Evolutionary conservation across 2,888 invertebrate genomes (phyloP).

Genomic region (Tetragonula carbonaria): DNA sequence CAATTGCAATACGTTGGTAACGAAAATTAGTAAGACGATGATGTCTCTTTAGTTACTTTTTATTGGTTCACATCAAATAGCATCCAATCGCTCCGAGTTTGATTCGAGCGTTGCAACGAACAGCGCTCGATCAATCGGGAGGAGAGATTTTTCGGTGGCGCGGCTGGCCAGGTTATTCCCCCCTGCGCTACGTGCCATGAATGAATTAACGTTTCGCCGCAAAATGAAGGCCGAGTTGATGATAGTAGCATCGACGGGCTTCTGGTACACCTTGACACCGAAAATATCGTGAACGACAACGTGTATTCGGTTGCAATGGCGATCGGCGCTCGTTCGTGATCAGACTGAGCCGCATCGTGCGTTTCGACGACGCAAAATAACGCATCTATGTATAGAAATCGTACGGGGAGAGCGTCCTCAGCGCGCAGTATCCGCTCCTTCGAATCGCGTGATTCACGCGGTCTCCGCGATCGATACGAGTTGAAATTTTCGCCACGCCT

Average conservation of each 20-base stretch:
- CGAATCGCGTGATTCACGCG: background rate
- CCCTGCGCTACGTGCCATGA: conserved; percentile 53
- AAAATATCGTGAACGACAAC: conserved; percentile 51
- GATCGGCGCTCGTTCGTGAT: background rate
- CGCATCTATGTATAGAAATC: conserved; percentile 1
- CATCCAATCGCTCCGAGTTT: background rate
- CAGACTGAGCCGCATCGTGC: conserved; percentile 8
- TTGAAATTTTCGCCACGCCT: background rate
- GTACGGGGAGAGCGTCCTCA: background rate
- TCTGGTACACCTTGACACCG: conserved; percentile 71
- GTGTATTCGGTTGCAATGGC: conserved; percentile 26
- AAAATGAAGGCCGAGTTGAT: conserved; percentile 57
- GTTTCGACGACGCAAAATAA: conserved; percentile 31
- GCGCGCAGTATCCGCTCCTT: conserved; percentile 5
- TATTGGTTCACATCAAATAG: background rate
- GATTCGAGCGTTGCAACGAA: background rate
- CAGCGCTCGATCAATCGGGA: conserved; percentile 12
- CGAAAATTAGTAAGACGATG: no score
- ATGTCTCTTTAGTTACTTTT: no score
- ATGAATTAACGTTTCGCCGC: conserved; percentile 65
- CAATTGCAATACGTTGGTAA: no score
- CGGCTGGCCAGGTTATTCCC: conserved; percentile 51
- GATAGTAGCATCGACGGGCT: conserved; percentile 17
- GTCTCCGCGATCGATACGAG: background rate
- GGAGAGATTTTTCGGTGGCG: conserved; percentile 20